These are phyloP conservation scores for Abramis brama DNA, from an alignment of 2,113 vertebrate species.

Conservation along the genomic window DNA sequence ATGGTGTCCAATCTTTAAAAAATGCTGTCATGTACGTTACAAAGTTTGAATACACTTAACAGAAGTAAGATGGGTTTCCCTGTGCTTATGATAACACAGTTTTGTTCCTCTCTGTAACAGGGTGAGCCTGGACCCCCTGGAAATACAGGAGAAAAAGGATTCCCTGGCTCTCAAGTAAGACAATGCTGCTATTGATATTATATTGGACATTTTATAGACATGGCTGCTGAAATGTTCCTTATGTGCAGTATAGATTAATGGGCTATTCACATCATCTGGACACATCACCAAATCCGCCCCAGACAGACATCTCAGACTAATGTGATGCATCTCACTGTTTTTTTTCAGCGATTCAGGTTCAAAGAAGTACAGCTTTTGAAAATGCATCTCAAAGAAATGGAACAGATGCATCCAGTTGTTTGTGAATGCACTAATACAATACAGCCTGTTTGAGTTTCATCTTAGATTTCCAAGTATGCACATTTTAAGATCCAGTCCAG, in stretches of 20 bases:
- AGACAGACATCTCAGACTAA: too few relatives aligned
- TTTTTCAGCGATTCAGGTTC: neutral
- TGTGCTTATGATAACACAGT: neutral
- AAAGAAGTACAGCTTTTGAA: neutral
- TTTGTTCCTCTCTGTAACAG: constrained; percentile 66
- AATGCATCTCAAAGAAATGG: neutral
- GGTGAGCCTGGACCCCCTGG: constrained; percentile 88
- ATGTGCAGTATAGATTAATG: too few relatives aligned
- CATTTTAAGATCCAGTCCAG: neutral
- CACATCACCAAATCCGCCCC: too few relatives aligned
- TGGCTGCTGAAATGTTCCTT: too few relatives aligned
- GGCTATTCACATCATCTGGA: too few relatives aligned
- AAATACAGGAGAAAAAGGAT: constrained; percentile 85
- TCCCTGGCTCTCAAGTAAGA: constrained; percentile 87
- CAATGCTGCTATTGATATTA: neutral
- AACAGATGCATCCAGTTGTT: neutral
- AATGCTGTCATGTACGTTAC: neutral
- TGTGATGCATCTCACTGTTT: neutral
- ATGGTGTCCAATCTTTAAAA: neutral
- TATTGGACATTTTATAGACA: neutral
- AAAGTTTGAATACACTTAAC: neutral
- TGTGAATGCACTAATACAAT: neutral
- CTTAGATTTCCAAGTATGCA: neutral
- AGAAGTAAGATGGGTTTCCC: neutral
- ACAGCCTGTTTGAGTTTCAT: neutral